Percentiles rank a stretch among this genome's conserved stretches.
Evolutionary conservation across 2,797 vertebrate species (phyloP).

Genomic region (Chelidonichthys spinosus): DNA sequence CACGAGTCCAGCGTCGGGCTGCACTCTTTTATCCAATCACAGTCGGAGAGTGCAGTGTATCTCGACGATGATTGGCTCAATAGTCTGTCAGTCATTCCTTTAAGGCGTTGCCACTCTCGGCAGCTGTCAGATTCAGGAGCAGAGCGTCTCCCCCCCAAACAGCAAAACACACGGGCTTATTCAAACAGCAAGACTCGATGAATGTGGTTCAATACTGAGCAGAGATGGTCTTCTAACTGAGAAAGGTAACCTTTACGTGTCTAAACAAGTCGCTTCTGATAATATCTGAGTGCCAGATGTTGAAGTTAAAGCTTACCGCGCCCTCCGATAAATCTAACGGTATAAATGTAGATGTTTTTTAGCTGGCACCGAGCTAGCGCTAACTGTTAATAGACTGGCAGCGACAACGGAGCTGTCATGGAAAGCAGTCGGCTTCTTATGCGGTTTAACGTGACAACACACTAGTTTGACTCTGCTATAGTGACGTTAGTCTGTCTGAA

Average conservation of each 20-base stretch:
- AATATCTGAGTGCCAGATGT: background rate
- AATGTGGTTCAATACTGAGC: no score
- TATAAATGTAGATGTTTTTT: slow-evolving; percentile 64
- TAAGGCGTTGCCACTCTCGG: slow-evolving; percentile 36
- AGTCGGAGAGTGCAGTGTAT: fast-evolving
- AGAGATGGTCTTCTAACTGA: slow-evolving; percentile 5
- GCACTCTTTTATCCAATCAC: slow-evolving; percentile 48
- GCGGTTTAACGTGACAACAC: background rate
- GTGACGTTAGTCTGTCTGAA: background rate
- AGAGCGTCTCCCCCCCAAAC: background rate
- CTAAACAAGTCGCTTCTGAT: fast-evolving
- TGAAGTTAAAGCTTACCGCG: background rate
- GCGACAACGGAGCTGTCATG: background rate
- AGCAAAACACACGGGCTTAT: slow-evolving; percentile 13
- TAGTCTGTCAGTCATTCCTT: slow-evolving; percentile 25
- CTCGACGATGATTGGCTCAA: slow-evolving; percentile 44
- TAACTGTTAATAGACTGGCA: slow-evolving; percentile 30
- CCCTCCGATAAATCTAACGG: background rate
- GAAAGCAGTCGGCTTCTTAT: fast-evolving
- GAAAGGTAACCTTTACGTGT: slow-evolving; percentile 21
- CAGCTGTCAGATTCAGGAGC: slow-evolving; percentile 69
- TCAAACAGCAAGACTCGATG: fast-evolving
- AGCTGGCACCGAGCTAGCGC: slow-evolving; percentile 53
- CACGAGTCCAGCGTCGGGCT: background rate
- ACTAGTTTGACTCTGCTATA: background rate